Evolutionary conservation across 1,140 invertebrate species (phyloP).

Genomic region (Delia radicum): DNA sequence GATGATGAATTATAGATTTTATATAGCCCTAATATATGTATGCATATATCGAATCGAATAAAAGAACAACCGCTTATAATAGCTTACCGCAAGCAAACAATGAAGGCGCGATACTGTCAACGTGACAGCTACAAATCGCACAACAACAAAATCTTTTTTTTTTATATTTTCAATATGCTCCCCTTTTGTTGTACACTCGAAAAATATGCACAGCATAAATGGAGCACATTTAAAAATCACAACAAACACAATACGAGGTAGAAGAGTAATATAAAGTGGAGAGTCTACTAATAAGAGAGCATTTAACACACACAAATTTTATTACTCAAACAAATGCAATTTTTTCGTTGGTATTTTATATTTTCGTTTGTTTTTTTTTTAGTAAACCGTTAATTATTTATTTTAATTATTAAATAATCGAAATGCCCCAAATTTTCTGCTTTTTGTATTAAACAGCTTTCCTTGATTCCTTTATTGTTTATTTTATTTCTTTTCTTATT

Average conservation of each 20-base stretch:
- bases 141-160: background rate
- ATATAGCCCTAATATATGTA: background rate
- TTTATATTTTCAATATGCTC: background rate
- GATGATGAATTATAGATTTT: background rate
- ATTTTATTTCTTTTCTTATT: background rate
- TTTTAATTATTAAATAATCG: background rate
- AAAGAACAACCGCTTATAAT: background rate
- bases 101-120: constrained; percentile 25
- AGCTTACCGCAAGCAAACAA: constrained; percentile 25
- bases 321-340: background rate
- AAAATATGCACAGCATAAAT: background rate
- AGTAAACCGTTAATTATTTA: background rate
- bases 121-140: constrained; percentile 16
- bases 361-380: too few species aligned
- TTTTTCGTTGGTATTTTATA: background rate
- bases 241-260: background rate
- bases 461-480: background rate
- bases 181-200: background rate
- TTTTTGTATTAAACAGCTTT: too few species aligned
- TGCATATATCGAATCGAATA: background rate
- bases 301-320: background rate
- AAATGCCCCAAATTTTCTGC: too few species aligned
- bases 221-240: background rate
- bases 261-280: background rate
- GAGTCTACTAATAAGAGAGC: background rate